These are phyloP conservation scores for Cairina moschata DNA, from an alignment of 2,113 vertebrate species.

Conservation along the genomic window DNA sequence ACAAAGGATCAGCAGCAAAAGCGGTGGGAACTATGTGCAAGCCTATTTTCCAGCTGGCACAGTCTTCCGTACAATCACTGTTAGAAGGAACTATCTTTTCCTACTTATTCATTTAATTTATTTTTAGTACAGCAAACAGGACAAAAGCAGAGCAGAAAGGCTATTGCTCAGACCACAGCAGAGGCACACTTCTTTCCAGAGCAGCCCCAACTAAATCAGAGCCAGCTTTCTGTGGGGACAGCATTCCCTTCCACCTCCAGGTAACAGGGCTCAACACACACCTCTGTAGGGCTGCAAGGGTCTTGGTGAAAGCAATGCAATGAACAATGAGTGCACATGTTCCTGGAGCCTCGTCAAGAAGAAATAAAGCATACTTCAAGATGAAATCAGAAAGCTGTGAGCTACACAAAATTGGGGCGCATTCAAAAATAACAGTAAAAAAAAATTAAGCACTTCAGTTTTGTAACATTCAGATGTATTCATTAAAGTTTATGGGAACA, in stretches of 20 bases:
- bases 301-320: not conserved
- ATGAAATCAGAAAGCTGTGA: not conserved
- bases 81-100: not conserved
- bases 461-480: not conserved
- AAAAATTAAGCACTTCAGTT: not conserved
- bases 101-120: not conserved
- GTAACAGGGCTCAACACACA: not conserved
- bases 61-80: not conserved
- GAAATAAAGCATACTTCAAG: not conserved
- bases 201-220: not conserved
- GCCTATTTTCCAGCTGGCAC: not conserved
- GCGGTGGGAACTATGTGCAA: not conserved
- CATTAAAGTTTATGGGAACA: not conserved
- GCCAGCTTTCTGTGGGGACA: not conserved
- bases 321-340: not conserved
- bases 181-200: not conserved
- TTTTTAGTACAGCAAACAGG: not conserved
- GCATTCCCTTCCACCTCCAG: not conserved
- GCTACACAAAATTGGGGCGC: not conserved
- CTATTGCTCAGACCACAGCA: not conserved
- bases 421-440: not conserved
- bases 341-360: not conserved
- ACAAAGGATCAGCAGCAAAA: not conserved
- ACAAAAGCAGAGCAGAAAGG: not conserved
- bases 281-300: not conserved